Conservation (phyloP, 2,888 invertebrate genomes). For the Hipparchia semele region DNA sequence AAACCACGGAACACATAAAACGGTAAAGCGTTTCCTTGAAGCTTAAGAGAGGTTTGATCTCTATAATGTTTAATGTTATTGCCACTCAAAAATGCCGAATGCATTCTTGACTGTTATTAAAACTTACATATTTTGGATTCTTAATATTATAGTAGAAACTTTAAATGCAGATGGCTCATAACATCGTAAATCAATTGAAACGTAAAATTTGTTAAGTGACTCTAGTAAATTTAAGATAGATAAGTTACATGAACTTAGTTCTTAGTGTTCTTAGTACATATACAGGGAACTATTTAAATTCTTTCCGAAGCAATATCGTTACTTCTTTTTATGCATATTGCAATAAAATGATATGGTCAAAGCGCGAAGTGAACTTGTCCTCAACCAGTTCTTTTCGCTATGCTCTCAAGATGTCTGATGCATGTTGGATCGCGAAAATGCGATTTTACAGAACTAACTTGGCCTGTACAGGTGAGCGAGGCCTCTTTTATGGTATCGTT, state of each 20-base stretch:
- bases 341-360: constrained; percentile 33
- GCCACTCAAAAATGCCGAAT: constrained; percentile 31
- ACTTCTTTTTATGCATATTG: constrained; percentile 26
- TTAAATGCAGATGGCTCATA: neutral
- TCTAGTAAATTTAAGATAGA: neutral
- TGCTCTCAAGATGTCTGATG: constrained; percentile 45
- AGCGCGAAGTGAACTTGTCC: constrained; percentile 26
- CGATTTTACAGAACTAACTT: constrained; percentile 51
- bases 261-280: constrained; percentile 1
- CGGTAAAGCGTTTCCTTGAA: constrained; percentile 34
- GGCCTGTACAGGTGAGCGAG: constrained; percentile 49
- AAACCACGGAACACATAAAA: constrained; percentile 38
- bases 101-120: constrained; percentile 15
- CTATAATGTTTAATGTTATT: constrained; percentile 28
- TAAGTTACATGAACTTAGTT: neutral
- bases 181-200: neutral
- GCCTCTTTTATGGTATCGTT: constrained; percentile 53
- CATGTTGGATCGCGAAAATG: constrained; percentile 48
- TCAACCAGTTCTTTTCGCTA: constrained; percentile 42
- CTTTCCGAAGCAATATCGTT: constrained; percentile 21
- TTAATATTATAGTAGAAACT: neutral
- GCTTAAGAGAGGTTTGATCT: constrained; percentile 26
- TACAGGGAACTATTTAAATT: constrained; percentile 20
- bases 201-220: neutral
- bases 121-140: constrained; percentile 17